phyloP scores from a whole-genome alignment of 2,113 vertebrate genomes.

The Passer domesticus region DNA sequence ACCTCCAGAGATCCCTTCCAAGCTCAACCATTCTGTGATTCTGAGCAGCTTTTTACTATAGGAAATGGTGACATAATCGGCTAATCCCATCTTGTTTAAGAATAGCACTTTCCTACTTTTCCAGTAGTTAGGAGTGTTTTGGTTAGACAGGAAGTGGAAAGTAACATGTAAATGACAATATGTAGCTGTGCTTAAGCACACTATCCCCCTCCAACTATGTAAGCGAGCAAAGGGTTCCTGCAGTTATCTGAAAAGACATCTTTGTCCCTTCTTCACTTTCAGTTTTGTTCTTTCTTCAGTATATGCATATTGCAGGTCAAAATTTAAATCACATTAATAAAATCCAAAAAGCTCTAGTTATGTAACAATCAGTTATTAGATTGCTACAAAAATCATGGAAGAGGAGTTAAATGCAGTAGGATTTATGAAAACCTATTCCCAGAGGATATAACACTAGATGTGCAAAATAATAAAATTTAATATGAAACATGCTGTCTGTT shows the following conservation, averaged over 20 bases:
- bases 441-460: background rate
- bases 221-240: background rate
- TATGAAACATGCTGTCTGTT: background rate
- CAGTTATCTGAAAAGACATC: background rate
- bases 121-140: accelerated
- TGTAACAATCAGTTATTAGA: background rate
- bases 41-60: background rate
- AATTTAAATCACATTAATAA: background rate
- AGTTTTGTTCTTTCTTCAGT: background rate
- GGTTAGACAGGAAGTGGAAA: accelerated
- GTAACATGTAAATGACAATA: background rate
- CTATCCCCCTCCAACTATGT: background rate
- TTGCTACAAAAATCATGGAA: background rate
- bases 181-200: background rate
- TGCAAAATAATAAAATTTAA: background rate
- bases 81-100: background rate
- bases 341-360: background rate
- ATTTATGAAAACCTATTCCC: background rate
- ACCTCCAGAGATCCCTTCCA: background rate
- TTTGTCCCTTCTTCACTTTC: background rate
- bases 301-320: background rate
- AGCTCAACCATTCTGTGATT: background rate
- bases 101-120: background rate
- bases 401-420: background rate
- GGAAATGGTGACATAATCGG: background rate